Conservation (phyloP, 2,113 vertebrate species). For the Natator depressus region DNA sequence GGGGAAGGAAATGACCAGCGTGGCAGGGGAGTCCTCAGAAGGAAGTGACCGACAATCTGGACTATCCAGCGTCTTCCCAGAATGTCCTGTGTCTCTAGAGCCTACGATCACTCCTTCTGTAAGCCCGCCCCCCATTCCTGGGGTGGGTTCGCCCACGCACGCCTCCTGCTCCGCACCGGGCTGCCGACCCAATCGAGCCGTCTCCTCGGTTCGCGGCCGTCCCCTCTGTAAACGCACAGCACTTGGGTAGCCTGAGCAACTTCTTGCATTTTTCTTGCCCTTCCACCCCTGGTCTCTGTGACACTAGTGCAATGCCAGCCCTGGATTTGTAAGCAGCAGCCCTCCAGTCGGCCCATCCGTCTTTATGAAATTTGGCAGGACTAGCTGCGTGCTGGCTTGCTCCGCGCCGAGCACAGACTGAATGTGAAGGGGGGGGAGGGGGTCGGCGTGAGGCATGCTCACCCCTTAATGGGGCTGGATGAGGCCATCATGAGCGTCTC, state of each 20-base stretch:
- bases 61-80: no score
- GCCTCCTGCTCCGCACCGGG: background rate
- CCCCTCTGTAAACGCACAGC: background rate
- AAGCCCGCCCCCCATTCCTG: no score
- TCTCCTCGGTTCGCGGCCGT: background rate
- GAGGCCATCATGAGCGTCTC: background rate
- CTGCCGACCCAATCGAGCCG: background rate
- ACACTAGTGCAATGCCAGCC: conserved; percentile 21
- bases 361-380: conserved; percentile 71
- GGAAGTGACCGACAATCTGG: background rate
- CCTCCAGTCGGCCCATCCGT: conserved; percentile 62
- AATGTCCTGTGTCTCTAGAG: no score
- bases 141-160: no score
- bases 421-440: background rate
- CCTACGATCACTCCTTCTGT: no score
- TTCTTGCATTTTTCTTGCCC: background rate
- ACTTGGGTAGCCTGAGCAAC: background rate
- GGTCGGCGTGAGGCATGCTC: accelerated
- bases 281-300: conserved; percentile 2
- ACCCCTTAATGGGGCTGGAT: background rate
- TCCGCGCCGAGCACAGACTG: background rate
- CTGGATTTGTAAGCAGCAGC: conserved; percentile 65
- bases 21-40: background rate
- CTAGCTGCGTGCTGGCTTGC: conserved; percentile 46
- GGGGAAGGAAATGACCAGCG: background rate